phyloP scores from a whole-genome alignment of 2,888 invertebrate species.

The Himalopsyche anomala region DNA sequence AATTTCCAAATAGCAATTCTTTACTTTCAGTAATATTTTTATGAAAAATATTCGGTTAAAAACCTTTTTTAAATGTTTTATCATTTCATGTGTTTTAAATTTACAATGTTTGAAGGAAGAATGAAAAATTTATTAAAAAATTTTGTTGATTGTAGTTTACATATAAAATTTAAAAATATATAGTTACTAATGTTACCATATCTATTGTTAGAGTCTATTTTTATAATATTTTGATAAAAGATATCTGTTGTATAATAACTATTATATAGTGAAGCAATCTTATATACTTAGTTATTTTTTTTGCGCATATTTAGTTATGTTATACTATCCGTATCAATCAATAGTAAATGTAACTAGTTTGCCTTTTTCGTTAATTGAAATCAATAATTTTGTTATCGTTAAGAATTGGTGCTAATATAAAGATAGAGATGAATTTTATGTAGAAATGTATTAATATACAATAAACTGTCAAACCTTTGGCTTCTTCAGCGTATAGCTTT shows the following conservation, averaged over 20 bases:
- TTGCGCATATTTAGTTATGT: slow-evolving; percentile 4
- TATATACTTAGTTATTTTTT: neutral
- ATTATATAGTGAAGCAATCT: slow-evolving; percentile 2
- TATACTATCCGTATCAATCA: neutral
- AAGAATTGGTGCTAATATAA: slow-evolving; percentile 32
- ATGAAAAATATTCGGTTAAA: too few species aligned
- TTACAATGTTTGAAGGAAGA: too few species aligned
- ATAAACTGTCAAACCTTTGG: neutral
- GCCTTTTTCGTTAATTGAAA: neutral
- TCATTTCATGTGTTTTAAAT: too few species aligned
- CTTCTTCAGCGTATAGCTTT: neutral
- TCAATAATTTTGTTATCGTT: slow-evolving; percentile 1
- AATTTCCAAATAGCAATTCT: too few species aligned
- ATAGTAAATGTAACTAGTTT: slow-evolving; percentile 8
- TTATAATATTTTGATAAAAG: slow-evolving; percentile 39
- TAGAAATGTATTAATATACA: neutral
- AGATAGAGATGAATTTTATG: neutral
- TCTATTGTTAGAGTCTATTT: slow-evolving; percentile 43
- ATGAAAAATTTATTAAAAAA: too few species aligned
- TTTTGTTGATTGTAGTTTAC: too few species aligned
- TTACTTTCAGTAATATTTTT: too few species aligned
- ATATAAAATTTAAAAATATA: slow-evolving; percentile 13
- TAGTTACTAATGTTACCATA: slow-evolving; percentile 43
- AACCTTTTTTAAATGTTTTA: too few species aligned
- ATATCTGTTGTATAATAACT: slow-evolving; percentile 29